Evolutionary conservation across 2,113 vertebrate genomes (phyloP).

Genomic region (Oxygymnocypris stewartii): DNA sequence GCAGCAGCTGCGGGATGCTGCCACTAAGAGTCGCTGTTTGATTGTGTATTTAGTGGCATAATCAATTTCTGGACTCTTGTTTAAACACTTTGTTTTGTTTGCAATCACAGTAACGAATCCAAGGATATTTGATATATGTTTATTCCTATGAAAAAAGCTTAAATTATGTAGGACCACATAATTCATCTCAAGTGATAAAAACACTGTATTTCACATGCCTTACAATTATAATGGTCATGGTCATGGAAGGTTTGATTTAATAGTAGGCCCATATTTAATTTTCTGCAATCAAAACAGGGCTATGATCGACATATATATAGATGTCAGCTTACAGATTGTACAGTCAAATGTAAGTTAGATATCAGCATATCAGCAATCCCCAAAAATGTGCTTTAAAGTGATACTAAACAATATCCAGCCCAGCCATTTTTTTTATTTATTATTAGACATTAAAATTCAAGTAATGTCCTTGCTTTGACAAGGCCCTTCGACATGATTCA

Average conservation of each 20-base stretch:
- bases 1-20: not conserved
- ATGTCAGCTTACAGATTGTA: not conserved
- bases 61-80: not conserved
- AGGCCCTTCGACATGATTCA: not conserved
- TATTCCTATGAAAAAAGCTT: not conserved
- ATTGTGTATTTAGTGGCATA: constrained; percentile 5
- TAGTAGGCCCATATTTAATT: not conserved
- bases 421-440: not conserved
- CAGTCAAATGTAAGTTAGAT: not conserved
- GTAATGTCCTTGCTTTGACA: not conserved
- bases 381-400: not conserved
- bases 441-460: not conserved
- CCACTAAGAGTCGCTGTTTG: constrained; percentile 52
- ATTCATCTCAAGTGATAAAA: not conserved
- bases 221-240: not conserved
- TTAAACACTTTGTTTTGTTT: not conserved
- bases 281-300: not conserved
- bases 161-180: not conserved
- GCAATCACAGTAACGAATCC: not conserved
- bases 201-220: not conserved
- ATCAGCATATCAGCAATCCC: not conserved
- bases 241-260: no score
- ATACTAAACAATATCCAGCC: not conserved
- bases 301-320: not conserved
- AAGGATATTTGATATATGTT: not conserved